Conservation (phyloP, 2,113 vertebrate genomes). For the Menura novaehollandiae region DNA sequence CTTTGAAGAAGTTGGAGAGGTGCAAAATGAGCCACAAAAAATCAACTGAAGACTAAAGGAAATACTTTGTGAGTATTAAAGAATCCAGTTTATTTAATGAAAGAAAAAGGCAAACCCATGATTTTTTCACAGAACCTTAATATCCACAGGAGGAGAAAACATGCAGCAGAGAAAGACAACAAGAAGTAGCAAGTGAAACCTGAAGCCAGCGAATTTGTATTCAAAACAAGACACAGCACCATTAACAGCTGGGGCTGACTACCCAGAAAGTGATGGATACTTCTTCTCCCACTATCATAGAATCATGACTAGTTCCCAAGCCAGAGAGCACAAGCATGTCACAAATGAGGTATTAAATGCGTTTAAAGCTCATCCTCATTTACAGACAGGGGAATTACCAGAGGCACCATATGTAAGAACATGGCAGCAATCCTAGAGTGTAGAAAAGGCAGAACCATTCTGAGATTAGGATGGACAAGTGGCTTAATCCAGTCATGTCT, state of each 20-base stretch:
- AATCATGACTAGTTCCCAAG: not conserved
- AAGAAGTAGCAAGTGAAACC: not conserved
- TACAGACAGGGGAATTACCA: not conserved
- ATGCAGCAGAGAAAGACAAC: not conserved
- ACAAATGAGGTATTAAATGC: not conserved
- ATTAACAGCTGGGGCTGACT: not conserved
- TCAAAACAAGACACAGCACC: not conserved
- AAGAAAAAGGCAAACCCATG: not conserved
- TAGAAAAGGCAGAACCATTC: not conserved
- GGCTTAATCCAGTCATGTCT: not conserved
- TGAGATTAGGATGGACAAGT: not conserved
- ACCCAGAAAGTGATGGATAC: not conserved
- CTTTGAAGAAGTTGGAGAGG: not conserved
- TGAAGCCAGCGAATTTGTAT: not conserved
- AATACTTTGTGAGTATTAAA: not conserved
- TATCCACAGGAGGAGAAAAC: not conserved
- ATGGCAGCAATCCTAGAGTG: not conserved
- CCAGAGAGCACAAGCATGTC: not conserved
- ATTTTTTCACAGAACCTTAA: not conserved
- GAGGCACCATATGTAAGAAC: not conserved
- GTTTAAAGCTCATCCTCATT: not conserved
- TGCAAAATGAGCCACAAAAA: not conserved
- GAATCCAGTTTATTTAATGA: not conserved
- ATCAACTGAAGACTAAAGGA: not conserved
- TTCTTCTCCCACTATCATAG: not conserved